Percentiles rank a stretch among this genome's conserved stretches.
Evolutionary conservation across 2,888 invertebrate genomes (phyloP).

Genomic region (Pediacus dermestoides): DNA sequence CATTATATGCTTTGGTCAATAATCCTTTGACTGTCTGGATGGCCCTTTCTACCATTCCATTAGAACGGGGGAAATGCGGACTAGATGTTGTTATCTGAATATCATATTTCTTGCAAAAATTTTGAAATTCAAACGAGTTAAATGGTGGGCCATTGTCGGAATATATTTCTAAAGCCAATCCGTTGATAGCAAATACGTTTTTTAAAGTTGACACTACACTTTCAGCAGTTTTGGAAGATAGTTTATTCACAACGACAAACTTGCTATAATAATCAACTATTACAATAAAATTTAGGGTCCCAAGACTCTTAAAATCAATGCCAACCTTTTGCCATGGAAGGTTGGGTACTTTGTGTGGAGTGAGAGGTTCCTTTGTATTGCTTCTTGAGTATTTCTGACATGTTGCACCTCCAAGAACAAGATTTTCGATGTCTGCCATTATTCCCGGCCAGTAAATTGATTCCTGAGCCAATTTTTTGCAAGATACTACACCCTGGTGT

Average conservation of each 20-base stretch:
- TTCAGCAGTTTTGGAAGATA: conserved; percentile 9
- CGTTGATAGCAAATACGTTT: conserved; percentile 16
- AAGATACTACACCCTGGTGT: conserved; percentile 18
- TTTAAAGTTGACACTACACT: conserved; percentile 12
- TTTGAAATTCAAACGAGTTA: conserved; percentile 19
- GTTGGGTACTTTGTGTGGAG: conserved; percentile 14
- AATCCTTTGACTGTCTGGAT: conserved; percentile 28
- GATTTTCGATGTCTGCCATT: conserved; percentile 26
- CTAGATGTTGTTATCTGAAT: conserved; percentile 23
- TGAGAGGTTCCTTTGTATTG: conserved; percentile 18
- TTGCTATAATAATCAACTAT: conserved; percentile 30
- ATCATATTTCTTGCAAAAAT: conserved; percentile 22
- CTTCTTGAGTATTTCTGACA: conserved; percentile 17
- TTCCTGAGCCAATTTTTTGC: conserved; percentile 22
- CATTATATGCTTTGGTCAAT: conserved; percentile 20
- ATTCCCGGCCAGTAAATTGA: conserved; percentile 31
- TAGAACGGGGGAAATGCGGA: conserved; percentile 21
- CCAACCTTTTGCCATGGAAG: conserved; percentile 23
- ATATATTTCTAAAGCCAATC: conserved; percentile 19
- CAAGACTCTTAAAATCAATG: conserved; percentile 17
- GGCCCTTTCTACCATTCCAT: conserved; percentile 26
- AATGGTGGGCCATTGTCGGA: conserved; percentile 24
- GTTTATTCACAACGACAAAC: conserved; percentile 26
- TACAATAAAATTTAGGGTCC: conserved; percentile 23
- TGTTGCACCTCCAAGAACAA: conserved; percentile 16